Base-by-base conservation (phyloP, 2,797 vertebrate genomes). In the Thaleichthys pacificus region DNA sequence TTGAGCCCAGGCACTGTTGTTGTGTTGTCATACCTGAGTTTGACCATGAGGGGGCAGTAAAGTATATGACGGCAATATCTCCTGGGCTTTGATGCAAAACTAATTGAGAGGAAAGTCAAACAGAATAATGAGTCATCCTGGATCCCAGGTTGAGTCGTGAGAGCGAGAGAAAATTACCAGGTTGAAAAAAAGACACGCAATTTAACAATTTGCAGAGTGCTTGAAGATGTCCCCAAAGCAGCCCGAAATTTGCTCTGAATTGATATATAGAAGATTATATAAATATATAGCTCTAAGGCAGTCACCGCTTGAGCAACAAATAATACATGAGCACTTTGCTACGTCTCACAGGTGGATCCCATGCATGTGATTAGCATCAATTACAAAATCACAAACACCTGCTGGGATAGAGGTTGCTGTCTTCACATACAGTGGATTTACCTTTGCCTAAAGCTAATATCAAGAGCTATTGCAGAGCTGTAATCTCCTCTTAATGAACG, bases 21-120 rank as follows among this genome's bases (percentile, higher is more conserved):
- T 35, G 30, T 17, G 49, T 26, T 2, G 38, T 49, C 47, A 8
- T 15, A 28, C 14, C 12, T 26, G 12, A 49, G 38, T n/a, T 60
- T 54, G 1, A 30, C 66, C 24, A 67, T 9, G 66, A 67, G 66
- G 26, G 26, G 66, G 66, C 66, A 54, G 49, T 51, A 54, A 11
- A 5, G 17, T 30, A 26, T 2, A 19, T 62, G 26, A 62, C 6
- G 8, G 7, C 14, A 26, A 2, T 62, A 28, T 62, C 61, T 9
- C 28, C 24, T 62, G 4, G 61, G 12, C 61, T 28, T 30, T 15
- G 14, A 28, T 32, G 26, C 11, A 6, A 7, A 15, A 28, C 28
- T 3, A 62, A 15, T 28, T 17, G 7, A 17, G 17, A 62, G 4
- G 26, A 9, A 28, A 9, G 17, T 30, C 26, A 2, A 32, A 30